Base-by-base conservation (phyloP, 2,113 vertebrate species). In the Pygoscelis antarcticus region DNA sequence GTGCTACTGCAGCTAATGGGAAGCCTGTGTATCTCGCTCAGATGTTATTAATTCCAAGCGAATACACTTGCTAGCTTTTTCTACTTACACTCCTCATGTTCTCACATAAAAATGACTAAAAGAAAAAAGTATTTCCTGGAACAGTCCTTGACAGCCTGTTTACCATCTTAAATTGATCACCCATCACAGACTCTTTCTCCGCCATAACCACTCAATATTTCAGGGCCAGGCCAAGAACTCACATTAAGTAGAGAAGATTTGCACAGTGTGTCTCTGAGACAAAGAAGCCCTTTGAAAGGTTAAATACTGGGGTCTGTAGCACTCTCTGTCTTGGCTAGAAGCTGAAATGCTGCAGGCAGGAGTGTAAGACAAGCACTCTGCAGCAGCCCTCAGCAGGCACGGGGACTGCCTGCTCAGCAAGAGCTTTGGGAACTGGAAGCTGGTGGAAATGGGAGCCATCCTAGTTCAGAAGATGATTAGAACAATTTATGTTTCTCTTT, bases 151-250 rank as follows among this genome's bases (percentile, higher is more conserved):
- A 94, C 93, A 94, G 76, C 11, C 29, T 95, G 90, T 95, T 97
- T 96, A 92, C 90, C 61, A 16, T 93, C 88, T 94, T 75, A 88
- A 96, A 97, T 87, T 96, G 93, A 96, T 96, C 83, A 84, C 58
- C 46, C 93, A 87, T 84, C 72, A 69, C 82, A 64, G 80, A 30
- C 30, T 89, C 78, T 29, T 88, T 76, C 85, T 90, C 40, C 78
- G 79, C 93, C 75, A 76, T 83, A 92, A 49, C 52, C 83, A 90
- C 76, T 94, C 94, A 92, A 16, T 87, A 72, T 66, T 65, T 71
- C 85, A 72, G 60, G 44, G 40, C 76, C 70, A 57, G 64, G 89
- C 93, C 91, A 95, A 90, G 84, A 85, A 61, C 62, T 91, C 1
- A 0, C 58, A 74, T 92, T 96, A 94, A 89, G 89, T 17, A 51